Evolutionary conservation across 1,140 invertebrate genomes (phyloP).

Genomic region (Diachasma alloeum): DNA sequence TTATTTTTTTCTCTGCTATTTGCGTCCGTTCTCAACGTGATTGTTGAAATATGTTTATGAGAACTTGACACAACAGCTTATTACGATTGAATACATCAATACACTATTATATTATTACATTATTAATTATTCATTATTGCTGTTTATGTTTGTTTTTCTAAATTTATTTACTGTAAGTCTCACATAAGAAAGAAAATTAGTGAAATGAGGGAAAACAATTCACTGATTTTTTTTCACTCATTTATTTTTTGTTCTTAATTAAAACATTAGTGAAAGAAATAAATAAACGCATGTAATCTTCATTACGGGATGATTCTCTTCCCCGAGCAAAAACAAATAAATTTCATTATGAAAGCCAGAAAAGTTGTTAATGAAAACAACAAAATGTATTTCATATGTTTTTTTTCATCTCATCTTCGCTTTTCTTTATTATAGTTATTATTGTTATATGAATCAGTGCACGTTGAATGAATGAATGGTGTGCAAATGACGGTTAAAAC

Average conservation of each 20-base stretch:
- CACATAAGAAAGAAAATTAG: conserved; percentile 11
- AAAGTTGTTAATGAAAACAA: background rate
- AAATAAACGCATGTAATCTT: conserved; percentile 41
- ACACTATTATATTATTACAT: conserved; percentile 44
- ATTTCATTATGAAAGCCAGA: conserved; percentile 15
- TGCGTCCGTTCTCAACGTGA: conserved; percentile 45
- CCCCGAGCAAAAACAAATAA: conserved; percentile 7
- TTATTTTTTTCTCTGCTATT: conserved; percentile 24
- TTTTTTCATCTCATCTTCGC: background rate
- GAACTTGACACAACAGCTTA: conserved; percentile 40
- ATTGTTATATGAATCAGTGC: background rate
- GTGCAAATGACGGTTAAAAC: background rate
- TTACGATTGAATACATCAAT: conserved; percentile 39
- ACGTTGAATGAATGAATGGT: background rate
- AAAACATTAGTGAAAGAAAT: conserved; percentile 21
- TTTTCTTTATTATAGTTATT: background rate
- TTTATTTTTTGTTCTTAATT: conserved; percentile 16
- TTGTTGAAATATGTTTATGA: conserved; percentile 52
- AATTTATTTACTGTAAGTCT: conserved; percentile 24
- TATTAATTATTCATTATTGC: conserved; percentile 36
- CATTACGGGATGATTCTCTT: conserved; percentile 3
- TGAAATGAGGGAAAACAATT: conserved; percentile 12
- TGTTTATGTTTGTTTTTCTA: conserved; percentile 36
- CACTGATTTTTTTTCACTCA: background rate
- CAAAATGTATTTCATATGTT: background rate